Evolutionary conservation across 1,140 invertebrate genomes (phyloP).

Genomic region (Spodoptera frugiperda): DNA sequence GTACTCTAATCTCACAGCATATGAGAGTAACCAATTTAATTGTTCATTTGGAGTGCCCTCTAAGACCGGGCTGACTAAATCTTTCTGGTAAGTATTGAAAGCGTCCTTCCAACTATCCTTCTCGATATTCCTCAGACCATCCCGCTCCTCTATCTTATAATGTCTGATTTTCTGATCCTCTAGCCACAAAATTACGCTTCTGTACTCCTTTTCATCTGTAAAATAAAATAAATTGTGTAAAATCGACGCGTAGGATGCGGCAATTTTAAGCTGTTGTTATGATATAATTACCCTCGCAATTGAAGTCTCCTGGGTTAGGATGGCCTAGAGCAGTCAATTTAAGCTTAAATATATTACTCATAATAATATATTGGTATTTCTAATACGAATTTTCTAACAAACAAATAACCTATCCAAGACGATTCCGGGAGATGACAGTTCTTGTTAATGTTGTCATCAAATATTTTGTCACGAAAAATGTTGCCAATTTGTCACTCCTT

Average conservation of each 20-base stretch:
- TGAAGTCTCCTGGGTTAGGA: conserved; percentile 89
- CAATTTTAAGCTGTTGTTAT: background rate
- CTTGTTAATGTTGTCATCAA: background rate
- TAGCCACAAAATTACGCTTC: conserved; percentile 94
- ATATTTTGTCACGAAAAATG: too few species aligned
- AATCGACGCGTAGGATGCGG: background rate
- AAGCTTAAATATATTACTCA: conserved; percentile 88
- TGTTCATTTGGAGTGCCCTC: conserved; percentile 86
- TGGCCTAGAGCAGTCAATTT: conserved; percentile 92
- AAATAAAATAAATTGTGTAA: conserved; percentile 36
- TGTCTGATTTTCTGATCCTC: conserved; percentile 97
- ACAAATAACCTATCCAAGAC: conserved; percentile 3
- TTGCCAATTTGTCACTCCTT: too few species aligned
- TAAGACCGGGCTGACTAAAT: conserved; percentile 89
- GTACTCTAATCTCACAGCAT: conserved; percentile 94
- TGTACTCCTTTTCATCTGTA: conserved; percentile 92
- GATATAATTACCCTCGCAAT: conserved; percentile 87
- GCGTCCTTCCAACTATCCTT: conserved; percentile 89
- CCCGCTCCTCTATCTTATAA: conserved; percentile 94
- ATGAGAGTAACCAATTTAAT: conserved; percentile 95
- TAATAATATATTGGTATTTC: conserved; percentile 31
- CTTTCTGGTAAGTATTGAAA: conserved; percentile 92
- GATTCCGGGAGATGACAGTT: background rate
- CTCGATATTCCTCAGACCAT: conserved; percentile 89
- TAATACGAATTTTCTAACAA: background rate